Evolutionary conservation across 2,113 vertebrate genomes (phyloP), one percentile per base, ranked within the genome.

Genomic region (Mobula birostris): DNA sequence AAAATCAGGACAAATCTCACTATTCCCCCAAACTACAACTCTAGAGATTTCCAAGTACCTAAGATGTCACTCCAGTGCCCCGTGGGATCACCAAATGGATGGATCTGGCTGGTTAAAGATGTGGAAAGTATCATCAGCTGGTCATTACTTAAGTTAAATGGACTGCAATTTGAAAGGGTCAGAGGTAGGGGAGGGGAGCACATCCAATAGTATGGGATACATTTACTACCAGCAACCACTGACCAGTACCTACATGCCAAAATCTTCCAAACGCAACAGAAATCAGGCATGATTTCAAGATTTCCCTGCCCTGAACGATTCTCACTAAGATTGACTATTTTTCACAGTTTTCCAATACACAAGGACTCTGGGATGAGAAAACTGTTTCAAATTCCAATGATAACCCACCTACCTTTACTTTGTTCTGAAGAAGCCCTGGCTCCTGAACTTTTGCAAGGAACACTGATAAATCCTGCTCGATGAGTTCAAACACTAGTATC

Each of bases 381-480:
- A n/a, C 68, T 56, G 56, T 58, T 27, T 5, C 14, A 15, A 76
- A 61, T 15, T 74, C 36, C 5, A n/a, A 32, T n/a, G 29, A 94
- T 29, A 48, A 4, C 40, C 8, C 14, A 32, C 72, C n/a, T 77
- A 97, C 97, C 96, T 96, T 96, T 14, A 97, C 96, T 36, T 94
- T 94, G 66, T 96, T 95, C 5, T 19, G 77, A 94, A 95, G 94
- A 80, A 97, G 95, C 87, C 96, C 96, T 79, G 95, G 94, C 9
- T 95, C 80, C 40, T 96, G 95, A 32, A 76, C 96, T 88, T 95
- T 96, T 0, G 96, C 95, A 61, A 97, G 95, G 95, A 95, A 97
- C 2, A 96, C 95, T 77, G 96, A 95, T 95, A 97, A 95, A 94
- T 97, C 97, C 95, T 97, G 97, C 95, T 97, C 97, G 2, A 97